These are phyloP conservation scores for Penaeus japonicus DNA, from an alignment of 1,140 invertebrate genomes.

Conservation along the genomic window DNA sequence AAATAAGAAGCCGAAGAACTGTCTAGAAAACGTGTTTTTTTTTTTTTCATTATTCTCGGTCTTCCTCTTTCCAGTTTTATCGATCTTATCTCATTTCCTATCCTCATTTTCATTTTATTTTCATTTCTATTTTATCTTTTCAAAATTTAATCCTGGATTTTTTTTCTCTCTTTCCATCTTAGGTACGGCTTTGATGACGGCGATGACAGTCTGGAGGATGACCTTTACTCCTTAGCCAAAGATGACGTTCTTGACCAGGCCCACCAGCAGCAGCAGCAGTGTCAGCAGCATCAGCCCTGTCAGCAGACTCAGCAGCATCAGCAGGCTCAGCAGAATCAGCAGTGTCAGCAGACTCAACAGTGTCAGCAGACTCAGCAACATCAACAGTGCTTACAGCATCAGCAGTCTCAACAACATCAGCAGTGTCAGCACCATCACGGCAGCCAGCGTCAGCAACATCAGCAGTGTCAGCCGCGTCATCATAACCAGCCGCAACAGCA, in stretches of 20 bases:
- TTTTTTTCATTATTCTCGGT: too few species aligned
- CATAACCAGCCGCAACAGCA: constrained; percentile 30
- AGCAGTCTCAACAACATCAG: constrained; percentile 28
- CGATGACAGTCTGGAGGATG: neutral
- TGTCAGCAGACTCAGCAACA: constrained; percentile 16
- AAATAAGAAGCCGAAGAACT: too few species aligned
- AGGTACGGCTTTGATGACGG: neutral
- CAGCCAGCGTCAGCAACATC: constrained; percentile 29
- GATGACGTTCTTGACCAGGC: neutral
- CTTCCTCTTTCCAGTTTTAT: too few species aligned
- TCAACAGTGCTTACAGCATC: constrained; percentile 8
- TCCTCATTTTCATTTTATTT: too few species aligned
- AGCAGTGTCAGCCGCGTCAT: constrained; percentile 28
- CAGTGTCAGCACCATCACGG: constrained; percentile 4
- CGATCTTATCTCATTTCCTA: too few species aligned
- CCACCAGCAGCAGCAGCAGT: neutral
- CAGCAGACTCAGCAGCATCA: constrained; percentile 27
- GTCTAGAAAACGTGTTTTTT: too few species aligned
- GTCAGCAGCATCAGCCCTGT: neutral
- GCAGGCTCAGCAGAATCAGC: constrained; percentile 20
- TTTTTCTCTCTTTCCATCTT: neutral
- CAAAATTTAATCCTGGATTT: too few species aligned
- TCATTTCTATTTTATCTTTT: too few species aligned
- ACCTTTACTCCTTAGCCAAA: neutral
- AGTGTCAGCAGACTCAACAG: constrained; percentile 16